phyloP scores from a whole-genome alignment of 2,797 vertebrate species.

The Pangasius larnaudii region DNA sequence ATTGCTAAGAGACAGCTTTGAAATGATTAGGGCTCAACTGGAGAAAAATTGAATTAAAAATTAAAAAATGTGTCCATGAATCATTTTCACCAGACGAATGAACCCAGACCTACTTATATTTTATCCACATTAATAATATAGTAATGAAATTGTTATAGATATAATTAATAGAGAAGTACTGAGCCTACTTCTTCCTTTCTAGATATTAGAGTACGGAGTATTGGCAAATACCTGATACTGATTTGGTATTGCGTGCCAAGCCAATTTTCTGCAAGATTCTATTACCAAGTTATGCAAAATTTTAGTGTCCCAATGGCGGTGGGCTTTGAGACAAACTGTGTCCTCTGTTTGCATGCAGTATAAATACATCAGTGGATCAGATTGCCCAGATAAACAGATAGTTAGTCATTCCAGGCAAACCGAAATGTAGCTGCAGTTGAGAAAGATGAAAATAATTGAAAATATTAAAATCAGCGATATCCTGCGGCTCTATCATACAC shows the following conservation, averaged over 20 bases:
- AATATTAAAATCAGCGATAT: background rate
- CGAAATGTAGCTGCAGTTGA: background rate
- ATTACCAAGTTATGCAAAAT: background rate
- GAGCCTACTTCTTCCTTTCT: background rate
- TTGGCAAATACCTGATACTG: background rate
- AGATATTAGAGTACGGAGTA: background rate
- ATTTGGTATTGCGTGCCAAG: background rate
- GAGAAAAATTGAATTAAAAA: background rate
- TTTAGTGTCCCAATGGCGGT: background rate
- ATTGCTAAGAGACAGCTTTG: background rate
- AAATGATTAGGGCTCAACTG: background rate
- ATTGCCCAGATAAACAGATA: background rate
- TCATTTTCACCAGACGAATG: background rate
- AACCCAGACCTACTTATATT: background rate
- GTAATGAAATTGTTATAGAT: background rate
- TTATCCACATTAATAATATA: background rate
- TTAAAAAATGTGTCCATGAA: background rate
- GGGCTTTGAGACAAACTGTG: background rate
- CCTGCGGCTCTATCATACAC: too few species aligned
- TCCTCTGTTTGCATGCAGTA: background rate
- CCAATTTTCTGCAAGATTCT: background rate
- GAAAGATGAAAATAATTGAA: background rate
- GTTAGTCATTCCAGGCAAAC: background rate
- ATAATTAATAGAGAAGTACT: background rate
- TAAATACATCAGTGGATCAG: background rate